phyloP scores from a whole-genome alignment of 2,113 vertebrate species.

The Gobio gobio region DNA sequence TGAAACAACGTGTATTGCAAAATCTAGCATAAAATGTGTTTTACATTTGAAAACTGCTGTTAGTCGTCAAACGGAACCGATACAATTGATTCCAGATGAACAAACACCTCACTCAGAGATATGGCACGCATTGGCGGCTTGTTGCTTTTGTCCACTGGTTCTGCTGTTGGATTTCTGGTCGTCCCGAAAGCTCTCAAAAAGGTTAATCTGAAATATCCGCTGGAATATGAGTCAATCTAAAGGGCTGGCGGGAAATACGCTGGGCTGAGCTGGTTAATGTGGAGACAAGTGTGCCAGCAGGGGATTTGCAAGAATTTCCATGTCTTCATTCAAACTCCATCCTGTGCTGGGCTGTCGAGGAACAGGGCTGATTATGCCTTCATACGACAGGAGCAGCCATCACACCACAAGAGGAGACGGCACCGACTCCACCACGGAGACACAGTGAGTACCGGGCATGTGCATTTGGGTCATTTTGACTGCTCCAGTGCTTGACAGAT shows the following conservation, averaged over 20 bases:
- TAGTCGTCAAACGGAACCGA: constrained; percentile 65
- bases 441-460: neutral
- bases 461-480: constrained; percentile 4
- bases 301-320: constrained; percentile 44
- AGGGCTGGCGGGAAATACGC: constrained; percentile 39
- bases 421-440: neutral
- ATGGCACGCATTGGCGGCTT: constrained; percentile 63
- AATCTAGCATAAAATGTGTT: constrained; percentile 54
- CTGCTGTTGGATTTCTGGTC: constrained; percentile 50
- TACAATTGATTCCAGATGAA: constrained; percentile 74
- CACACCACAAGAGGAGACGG: constrained; percentile 14
- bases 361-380: constrained; percentile 27
- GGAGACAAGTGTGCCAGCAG: constrained; percentile 25
- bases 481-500: neutral
- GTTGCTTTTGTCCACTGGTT: constrained; percentile 56
- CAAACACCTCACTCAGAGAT: constrained; percentile 67
- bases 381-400: neutral
- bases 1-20: constrained; percentile 7
- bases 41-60: constrained; percentile 62
- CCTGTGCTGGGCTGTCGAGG: constrained; percentile 50
- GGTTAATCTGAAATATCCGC: constrained; percentile 58
- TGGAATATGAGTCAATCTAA: constrained; percentile 36
- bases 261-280: constrained; percentile 35
- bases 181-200: constrained; percentile 59
- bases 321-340: constrained; percentile 47